Conservation (phyloP, 1,140 invertebrate genomes). For the Ectropis grisescens region DNA sequence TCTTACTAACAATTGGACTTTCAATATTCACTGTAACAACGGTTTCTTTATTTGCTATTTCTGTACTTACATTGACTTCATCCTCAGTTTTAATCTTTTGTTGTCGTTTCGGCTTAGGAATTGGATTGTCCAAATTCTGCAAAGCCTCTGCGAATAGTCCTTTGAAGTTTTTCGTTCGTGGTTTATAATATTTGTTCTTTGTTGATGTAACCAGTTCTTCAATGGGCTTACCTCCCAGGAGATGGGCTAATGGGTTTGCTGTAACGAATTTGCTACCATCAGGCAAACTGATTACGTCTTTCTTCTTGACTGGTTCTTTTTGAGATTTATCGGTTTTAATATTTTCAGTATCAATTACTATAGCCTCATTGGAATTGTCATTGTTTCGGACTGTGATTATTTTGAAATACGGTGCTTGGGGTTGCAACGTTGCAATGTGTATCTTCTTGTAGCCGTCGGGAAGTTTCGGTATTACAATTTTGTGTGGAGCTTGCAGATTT, state of each 20-base stretch:
- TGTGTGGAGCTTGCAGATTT: conserved; percentile 10
- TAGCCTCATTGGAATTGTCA: conserved; percentile 26
- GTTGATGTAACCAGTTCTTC: conserved; percentile 17
- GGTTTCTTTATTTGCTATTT: too few species aligned
- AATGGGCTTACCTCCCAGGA: conserved; percentile 27
- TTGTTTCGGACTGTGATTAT: conserved; percentile 36
- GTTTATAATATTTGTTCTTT: conserved; percentile 30
- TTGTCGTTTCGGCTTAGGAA: too few species aligned
- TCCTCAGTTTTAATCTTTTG: too few species aligned
- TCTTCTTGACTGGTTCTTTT: conserved; percentile 1
- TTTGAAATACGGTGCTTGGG: conserved; percentile 44
- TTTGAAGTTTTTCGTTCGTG: conserved; percentile 13
- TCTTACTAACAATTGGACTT: too few species aligned
- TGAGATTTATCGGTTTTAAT: too few species aligned
- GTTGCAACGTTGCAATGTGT: conserved; percentile 31
- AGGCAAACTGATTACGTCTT: conserved; percentile 21
- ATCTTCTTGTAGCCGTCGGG: conserved; percentile 21
- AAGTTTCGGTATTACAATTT: conserved; percentile 28
- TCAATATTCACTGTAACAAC: too few species aligned
- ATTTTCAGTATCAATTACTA: conserved; percentile 2
- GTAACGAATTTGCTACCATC: conserved; percentile 39
- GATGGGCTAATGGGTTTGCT: conserved; percentile 44
- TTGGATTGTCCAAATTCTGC: neutral
- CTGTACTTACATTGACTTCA: too few species aligned
- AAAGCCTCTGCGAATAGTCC: conserved; percentile 15